Base-by-base conservation (phyloP, 2,888 invertebrate species). In the Atethmia centrago region DNA sequence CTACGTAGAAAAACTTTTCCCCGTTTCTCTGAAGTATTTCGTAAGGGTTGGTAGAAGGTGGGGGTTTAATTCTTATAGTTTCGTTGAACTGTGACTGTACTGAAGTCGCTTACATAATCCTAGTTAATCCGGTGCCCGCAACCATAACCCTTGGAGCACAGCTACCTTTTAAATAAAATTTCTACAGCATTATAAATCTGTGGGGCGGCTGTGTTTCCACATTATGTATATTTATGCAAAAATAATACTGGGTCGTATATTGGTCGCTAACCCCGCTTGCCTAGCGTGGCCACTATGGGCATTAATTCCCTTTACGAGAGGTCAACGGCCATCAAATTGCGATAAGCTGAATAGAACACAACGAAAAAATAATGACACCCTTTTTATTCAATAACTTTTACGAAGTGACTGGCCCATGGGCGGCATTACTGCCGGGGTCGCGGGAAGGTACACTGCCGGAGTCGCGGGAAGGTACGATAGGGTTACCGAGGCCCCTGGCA, bases 101-200 rank as follows among this genome's bases (percentile, higher is more conserved):
- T 63, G 74, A 70, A 61, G 74, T 78, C 53, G 70, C 75, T 87
- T 77, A 85, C 77, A 76, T 87, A 85, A 85, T 80, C 79, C 77
- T n/a, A 58, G 71, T 59, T 80, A 77, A 85, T 83, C 81, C 77
- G 66, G 71, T 79, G 36, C 75, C 77, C 83, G 79, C 79, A 77
- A 87, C 85, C 75, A 85, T 75, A 73, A 79, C 77, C 85, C 73
- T 73, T 63, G 55, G 36, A 74, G 67, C 65, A 62, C 66, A 45
- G 75, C 59, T 79, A 82, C 76, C 62, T 87, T 74, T 62, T 77
- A 86, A 87, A 87, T 87, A 87, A 68, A 75, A 77, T 74, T 53
- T 74, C 72, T 74, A 72, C 59, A 71, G 72, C 53, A 63, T 74
- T 76, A 72, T 76, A 78, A 78, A 85, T 82, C 74, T 74, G 71